These are phyloP conservation scores for Semicossyphus pulcher DNA, from an alignment of 2,113 vertebrate genomes.

Conservation along the genomic window DNA sequence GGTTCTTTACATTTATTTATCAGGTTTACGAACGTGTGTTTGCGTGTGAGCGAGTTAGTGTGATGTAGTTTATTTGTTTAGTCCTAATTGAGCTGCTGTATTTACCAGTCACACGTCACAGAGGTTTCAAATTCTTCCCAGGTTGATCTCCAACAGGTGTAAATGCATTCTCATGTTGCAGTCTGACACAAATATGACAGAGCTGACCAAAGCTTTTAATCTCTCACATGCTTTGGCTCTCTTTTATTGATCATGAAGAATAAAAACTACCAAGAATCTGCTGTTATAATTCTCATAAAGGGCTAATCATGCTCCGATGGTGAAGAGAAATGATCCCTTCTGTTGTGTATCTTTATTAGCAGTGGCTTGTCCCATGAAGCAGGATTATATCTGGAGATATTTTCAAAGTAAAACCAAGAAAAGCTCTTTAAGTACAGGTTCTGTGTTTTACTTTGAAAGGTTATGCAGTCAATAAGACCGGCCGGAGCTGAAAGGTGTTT, in stretches of 20 bases:
- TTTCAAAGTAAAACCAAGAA: slow-evolving; percentile 24
- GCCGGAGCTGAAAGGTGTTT: not conserved
- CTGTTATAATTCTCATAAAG: slow-evolving; percentile 21
- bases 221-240: not conserved
- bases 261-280: slow-evolving; percentile 4
- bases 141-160: slow-evolving; percentile 21
- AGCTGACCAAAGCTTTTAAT: not conserved
- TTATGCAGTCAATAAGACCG: not conserved
- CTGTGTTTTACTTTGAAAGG: not conserved
- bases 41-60: not conserved
- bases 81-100: slow-evolving; percentile 20
- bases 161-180: slow-evolving; percentile 5
- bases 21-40: slow-evolving; percentile 25
- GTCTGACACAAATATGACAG: not conserved
- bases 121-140: slow-evolving; percentile 32
- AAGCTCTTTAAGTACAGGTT: not conserved
- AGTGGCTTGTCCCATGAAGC: not conserved
- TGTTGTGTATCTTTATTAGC: slow-evolving; percentile 3
- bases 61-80: slow-evolving; percentile 30
- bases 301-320: not conserved
- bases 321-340: not conserved
- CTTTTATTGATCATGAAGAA: not conserved
- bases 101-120: not conserved
- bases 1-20: slow-evolving; percentile 62
- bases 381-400: not conserved